Percentiles rank a stretch among this genome's conserved stretches.
Conservation (phyloP, 2,797 vertebrate species). For the Tokudaia tokunoshimensis region DNA sequence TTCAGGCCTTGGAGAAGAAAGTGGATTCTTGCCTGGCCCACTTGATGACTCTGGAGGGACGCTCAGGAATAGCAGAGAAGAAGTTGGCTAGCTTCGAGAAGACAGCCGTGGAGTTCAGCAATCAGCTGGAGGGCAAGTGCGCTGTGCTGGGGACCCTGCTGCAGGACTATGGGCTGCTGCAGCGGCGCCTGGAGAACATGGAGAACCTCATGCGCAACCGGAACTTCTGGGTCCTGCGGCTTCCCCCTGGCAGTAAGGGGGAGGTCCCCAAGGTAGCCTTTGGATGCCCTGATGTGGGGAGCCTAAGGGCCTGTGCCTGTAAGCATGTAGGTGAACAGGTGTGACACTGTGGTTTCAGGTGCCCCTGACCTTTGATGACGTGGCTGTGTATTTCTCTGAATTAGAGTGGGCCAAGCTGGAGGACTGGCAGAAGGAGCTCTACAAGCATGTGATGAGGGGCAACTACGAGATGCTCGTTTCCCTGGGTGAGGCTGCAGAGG, state of each 20-base stretch:
- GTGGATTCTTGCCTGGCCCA: slow-evolving; percentile 87
- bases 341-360: slow-evolving; percentile 79
- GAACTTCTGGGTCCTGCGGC: slow-evolving; percentile 86
- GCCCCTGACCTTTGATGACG: slow-evolving; percentile 79
- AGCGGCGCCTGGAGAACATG: slow-evolving; percentile 79
- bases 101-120: slow-evolving; percentile 80
- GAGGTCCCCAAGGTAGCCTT: slow-evolving; percentile 86
- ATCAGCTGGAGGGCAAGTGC: slow-evolving; percentile 86
- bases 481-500: slow-evolving; percentile 69
- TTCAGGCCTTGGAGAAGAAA: slow-evolving; percentile 89
- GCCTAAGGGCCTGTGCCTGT: accelerated
- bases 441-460: slow-evolving; percentile 81
- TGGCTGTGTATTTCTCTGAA: slow-evolving; percentile 81
- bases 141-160: slow-evolving; percentile 82
- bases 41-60: slow-evolving; percentile 86
- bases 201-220: slow-evolving; percentile 84
- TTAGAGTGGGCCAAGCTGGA: slow-evolving; percentile 79
- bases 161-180: slow-evolving; percentile 86
- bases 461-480: slow-evolving; percentile 82
- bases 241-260: slow-evolving; percentile 82
- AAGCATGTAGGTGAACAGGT: not conserved
- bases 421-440: slow-evolving; percentile 80
- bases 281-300: not conserved
- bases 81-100: slow-evolving; percentile 86
- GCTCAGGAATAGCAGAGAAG: slow-evolving; percentile 3